Conservation (phyloP, 2,797 vertebrate species). For the Lacerta bilineata region DNA sequence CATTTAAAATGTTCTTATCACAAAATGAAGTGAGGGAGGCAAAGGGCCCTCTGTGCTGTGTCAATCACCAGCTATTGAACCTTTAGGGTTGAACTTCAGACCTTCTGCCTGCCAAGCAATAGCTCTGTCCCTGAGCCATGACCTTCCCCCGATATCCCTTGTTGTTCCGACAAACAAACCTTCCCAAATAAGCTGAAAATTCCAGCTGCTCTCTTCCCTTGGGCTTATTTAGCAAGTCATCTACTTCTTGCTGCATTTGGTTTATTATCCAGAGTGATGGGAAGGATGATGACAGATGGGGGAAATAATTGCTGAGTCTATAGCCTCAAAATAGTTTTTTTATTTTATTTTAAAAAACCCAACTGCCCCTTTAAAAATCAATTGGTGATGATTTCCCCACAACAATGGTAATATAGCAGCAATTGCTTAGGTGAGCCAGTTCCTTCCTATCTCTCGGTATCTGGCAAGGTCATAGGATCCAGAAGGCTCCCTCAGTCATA, state of each 20-base stretch:
- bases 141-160: not conserved
- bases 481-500: slow-evolving; percentile 20
- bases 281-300: no score
- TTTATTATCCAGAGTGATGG: slow-evolving; percentile 36
- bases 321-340: slow-evolving; percentile 27
- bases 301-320: slow-evolving; percentile 22
- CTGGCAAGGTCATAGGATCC: slow-evolving; percentile 28
- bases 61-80: not conserved
- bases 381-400: slow-evolving; percentile 4
- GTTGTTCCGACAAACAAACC: not conserved
- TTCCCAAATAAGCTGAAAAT: not conserved
- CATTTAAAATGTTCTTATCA: not conserved
- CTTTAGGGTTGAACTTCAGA: no score
- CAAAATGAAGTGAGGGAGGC: not conserved
- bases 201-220: slow-evolving; percentile 13
- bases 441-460: slow-evolving; percentile 31
- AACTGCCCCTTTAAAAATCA: slow-evolving; percentile 17
- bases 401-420: slow-evolving; percentile 14
- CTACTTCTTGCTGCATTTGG: slow-evolving; percentile 9
- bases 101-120: no score
- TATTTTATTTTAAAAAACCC: not conserved
- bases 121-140: no score
- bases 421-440: slow-evolving; percentile 35
- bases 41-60: not conserved
- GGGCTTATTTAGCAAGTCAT: slow-evolving; percentile 19